Conservation (phyloP, 2,888 invertebrate species). For the Zygogramma bicolorata region DNA sequence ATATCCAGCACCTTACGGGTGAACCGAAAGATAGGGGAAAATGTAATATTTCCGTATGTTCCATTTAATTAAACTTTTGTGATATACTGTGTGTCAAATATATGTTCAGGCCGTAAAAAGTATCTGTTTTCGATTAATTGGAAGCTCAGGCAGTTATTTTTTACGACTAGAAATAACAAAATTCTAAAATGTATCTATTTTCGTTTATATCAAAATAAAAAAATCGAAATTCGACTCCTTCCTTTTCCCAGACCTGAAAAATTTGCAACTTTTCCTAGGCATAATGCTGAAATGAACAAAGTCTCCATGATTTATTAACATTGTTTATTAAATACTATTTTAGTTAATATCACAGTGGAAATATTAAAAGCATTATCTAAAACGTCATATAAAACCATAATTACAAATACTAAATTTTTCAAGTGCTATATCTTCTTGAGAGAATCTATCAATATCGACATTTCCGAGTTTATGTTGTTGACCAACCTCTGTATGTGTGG, state of each 20-base stretch:
- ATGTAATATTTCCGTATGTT: background rate
- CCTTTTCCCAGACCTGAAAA: too few species aligned
- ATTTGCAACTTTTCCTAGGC: too few species aligned
- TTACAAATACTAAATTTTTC: background rate
- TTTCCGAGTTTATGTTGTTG: constrained; percentile 82
- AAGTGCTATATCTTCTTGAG: background rate
- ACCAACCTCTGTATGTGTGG: constrained; percentile 89
- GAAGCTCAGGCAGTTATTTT: background rate
- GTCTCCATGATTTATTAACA: too few species aligned
- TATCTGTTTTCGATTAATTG: background rate
- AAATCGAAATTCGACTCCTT: too few species aligned
- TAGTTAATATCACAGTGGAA: too few species aligned
- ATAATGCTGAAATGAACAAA: too few species aligned
- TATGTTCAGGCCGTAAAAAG: background rate
- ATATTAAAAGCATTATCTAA: background rate
- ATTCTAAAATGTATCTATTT: background rate
- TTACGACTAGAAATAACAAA: background rate
- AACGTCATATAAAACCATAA: too few species aligned
- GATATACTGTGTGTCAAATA: background rate
- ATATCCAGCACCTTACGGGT: background rate
- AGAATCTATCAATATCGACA: constrained; percentile 71
- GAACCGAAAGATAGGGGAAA: background rate
- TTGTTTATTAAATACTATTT: too few species aligned
- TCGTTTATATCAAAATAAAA: background rate
- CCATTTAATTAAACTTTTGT: background rate